Conservation (phyloP, 2,888 invertebrate species). For the Octodonta nipae region DNA sequence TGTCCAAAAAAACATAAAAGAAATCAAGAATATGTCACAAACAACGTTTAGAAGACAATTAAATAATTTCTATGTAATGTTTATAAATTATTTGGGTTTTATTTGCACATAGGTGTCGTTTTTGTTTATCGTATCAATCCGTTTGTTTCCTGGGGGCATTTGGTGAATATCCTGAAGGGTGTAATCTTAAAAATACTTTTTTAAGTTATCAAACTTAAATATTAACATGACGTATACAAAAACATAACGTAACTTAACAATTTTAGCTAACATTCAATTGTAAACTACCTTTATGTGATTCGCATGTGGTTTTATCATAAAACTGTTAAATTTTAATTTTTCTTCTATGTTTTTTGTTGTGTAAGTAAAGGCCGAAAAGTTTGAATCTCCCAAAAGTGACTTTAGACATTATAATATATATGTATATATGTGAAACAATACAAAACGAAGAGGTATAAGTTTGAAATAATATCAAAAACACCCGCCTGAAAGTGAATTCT, state of each 20-base stretch:
- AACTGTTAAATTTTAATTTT: conserved; percentile 16
- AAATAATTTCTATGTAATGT: too few relatives aligned
- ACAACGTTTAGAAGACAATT: too few relatives aligned
- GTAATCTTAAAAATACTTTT: conserved; percentile 19
- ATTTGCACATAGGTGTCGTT: too few relatives aligned
- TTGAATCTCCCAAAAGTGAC: conserved; percentile 34
- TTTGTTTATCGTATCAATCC: too few relatives aligned
- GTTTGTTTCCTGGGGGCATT: too few relatives aligned
- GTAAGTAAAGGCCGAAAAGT: conserved; percentile 25
- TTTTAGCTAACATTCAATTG: conserved; percentile 22
- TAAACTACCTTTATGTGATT: conserved; percentile 20
- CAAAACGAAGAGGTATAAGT: background rate
- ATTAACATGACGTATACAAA: conserved; percentile 21
- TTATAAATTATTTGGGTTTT: too few relatives aligned
- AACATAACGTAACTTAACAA: conserved; percentile 23
- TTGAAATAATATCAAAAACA: conserved; percentile 14
- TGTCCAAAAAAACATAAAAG: too few relatives aligned
- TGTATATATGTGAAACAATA: background rate
- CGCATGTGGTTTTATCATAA: conserved; percentile 28
- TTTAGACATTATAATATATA: conserved; percentile 18
- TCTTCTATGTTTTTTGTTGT: conserved; percentile 16
- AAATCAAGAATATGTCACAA: too few relatives aligned
- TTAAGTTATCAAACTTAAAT: conserved; percentile 15
- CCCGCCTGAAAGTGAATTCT: conserved; percentile 12
- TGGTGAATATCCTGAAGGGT: too few relatives aligned